Evolutionary conservation across 2,888 invertebrate species (phyloP).

Genomic region (Cryptosula pallasiana): DNA sequence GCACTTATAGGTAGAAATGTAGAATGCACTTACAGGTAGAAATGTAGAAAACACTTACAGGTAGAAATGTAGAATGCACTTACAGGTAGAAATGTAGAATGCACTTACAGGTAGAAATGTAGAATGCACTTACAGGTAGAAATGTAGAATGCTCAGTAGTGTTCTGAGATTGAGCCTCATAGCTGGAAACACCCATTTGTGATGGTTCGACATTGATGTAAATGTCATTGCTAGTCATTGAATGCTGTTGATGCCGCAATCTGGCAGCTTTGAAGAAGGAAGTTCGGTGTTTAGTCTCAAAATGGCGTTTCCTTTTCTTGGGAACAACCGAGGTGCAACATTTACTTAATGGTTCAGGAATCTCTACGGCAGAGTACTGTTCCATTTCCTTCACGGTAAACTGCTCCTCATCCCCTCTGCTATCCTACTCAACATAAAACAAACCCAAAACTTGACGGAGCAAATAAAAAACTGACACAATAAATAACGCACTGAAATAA

Average conservation of each 20-base stretch:
- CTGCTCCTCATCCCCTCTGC: too few relatives aligned
- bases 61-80: too few relatives aligned
- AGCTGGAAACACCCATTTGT: background rate
- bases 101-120: too few relatives aligned
- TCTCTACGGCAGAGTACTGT: background rate
- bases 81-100: too few relatives aligned
- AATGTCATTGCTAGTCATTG: background rate
- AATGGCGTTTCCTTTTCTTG: conserved; percentile 45
- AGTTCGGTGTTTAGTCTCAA: conserved; percentile 35
- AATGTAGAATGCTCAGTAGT: background rate
- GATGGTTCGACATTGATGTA: conserved; percentile 12
- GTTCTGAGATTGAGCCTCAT: background rate
- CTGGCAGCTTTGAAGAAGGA: conserved; percentile 13
- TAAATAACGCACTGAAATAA: too few relatives aligned
- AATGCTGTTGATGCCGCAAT: background rate
- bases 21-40: too few relatives aligned
- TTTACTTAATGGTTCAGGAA: conserved; percentile 31
- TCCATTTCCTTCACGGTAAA: background rate
- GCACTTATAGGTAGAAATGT: too few relatives aligned
- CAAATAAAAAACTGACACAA: too few relatives aligned
- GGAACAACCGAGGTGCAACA: conserved; percentile 47
- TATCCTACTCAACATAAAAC: too few relatives aligned
- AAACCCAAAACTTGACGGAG: too few relatives aligned
- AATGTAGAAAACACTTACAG: too few relatives aligned
- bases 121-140: background rate